phyloP scores from a whole-genome alignment of 1,140 invertebrate species.

The Phortica variegata region DNA sequence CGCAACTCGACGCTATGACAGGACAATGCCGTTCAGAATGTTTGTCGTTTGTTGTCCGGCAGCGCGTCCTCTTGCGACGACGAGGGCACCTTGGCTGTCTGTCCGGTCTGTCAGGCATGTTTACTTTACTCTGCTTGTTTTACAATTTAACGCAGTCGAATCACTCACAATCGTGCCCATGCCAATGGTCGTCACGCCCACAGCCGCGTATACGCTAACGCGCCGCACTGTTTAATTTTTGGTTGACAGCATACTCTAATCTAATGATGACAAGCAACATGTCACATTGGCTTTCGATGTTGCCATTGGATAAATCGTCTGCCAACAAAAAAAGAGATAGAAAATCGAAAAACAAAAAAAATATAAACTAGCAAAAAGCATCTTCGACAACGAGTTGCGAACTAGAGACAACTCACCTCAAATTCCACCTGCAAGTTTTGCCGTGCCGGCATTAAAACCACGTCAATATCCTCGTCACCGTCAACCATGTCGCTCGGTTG shows the following conservation, averaged over 20 bases:
- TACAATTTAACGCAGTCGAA: slow-evolving; percentile 54
- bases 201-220: no score
- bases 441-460: slow-evolving; percentile 43
- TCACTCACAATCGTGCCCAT: slow-evolving; percentile 25
- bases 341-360: background rate
- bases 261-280: slow-evolving; percentile 47
- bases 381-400: no score
- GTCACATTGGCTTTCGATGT: slow-evolving; percentile 3
- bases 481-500: no score
- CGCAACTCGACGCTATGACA: no score
- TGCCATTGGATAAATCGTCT: no score
- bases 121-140: slow-evolving; percentile 26
- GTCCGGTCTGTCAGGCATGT: no score
- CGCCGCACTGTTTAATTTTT: slow-evolving; percentile 48
- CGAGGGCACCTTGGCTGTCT: background rate
- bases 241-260: slow-evolving; percentile 31
- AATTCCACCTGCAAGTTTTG: slow-evolving; percentile 13
- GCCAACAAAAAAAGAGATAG: background rate
- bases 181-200: slow-evolving; percentile 3
- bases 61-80: background rate
- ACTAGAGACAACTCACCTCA: background rate
- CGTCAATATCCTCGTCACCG: slow-evolving; percentile 35
- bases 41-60: background rate
- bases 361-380: no score
- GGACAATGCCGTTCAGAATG: no score